phyloP scores from a whole-genome alignment of 2,888 invertebrate species.

The Dicyrtomina minuta region DNA sequence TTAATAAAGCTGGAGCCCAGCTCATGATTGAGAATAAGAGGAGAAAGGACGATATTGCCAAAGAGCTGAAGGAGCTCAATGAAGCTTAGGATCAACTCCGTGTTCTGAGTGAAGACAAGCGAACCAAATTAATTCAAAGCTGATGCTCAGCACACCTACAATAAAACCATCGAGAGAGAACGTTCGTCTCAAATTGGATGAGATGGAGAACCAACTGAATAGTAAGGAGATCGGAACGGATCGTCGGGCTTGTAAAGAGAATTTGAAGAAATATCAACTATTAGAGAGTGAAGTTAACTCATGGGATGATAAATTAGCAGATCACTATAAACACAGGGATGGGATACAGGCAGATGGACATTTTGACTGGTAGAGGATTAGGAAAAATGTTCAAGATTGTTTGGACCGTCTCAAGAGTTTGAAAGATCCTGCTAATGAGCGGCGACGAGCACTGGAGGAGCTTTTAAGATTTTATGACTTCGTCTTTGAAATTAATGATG shows the following conservation, averaged over 20 bases:
- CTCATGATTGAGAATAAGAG: constrained; percentile 72
- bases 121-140: constrained; percentile 84
- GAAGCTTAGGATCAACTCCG: constrained; percentile 75
- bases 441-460: constrained; percentile 79
- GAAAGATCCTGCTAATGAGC: constrained; percentile 68
- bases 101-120: constrained; percentile 68
- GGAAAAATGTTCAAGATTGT: constrained; percentile 73
- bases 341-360: constrained; percentile 92
- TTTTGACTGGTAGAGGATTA: constrained; percentile 86
- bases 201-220: constrained; percentile 75
- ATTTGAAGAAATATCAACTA: constrained; percentile 83
- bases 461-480: constrained; percentile 86
- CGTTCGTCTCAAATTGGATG: constrained; percentile 82
- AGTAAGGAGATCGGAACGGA: constrained; percentile 85
- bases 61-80: constrained; percentile 70
- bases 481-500: constrained; percentile 86
- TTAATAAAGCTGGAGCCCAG: constrained; percentile 72
- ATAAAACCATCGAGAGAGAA: constrained; percentile 81
- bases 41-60: constrained; percentile 66
- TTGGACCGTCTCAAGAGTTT: constrained; percentile 70
- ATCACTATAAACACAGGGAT: constrained; percentile 75
- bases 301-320: constrained; percentile 79
- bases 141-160: constrained; percentile 69
- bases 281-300: constrained; percentile 81
- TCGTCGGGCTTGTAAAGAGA: constrained; percentile 84